Conservation (phyloP, 2,888 invertebrate species). For the Dioctria linearis region DNA sequence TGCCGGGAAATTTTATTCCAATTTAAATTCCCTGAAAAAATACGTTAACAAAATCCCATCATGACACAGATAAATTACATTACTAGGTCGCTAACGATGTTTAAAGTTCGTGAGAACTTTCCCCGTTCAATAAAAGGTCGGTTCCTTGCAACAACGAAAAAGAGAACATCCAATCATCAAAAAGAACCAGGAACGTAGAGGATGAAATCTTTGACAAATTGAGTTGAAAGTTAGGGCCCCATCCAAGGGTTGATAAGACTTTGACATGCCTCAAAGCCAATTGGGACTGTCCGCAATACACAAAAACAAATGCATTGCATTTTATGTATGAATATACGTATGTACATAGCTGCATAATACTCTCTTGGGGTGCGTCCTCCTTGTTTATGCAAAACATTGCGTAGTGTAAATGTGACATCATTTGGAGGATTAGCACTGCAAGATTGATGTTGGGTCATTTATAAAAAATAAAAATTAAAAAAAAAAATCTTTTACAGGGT, state of each 20-base stretch:
- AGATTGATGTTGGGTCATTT: slow-evolving; percentile 56
- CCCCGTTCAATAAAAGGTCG: not conserved
- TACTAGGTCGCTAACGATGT: slow-evolving; percentile 35
- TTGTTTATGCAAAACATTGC: slow-evolving; percentile 52
- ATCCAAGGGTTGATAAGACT: slow-evolving; percentile 37
- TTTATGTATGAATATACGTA: too few species aligned
- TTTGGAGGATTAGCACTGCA: slow-evolving; percentile 55
- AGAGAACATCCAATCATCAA: not conserved
- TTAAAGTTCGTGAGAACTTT: slow-evolving; percentile 43
- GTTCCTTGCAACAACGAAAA: not conserved
- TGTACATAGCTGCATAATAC: too few species aligned
- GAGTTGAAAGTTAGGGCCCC: slow-evolving; percentile 4
- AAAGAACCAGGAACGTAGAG: not conserved
- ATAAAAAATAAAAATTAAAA: slow-evolving; percentile 1
- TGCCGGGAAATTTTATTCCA: too few species aligned
- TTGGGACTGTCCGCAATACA: not conserved
- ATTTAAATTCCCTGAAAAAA: too few species aligned
- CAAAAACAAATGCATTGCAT: slow-evolving; percentile 22
- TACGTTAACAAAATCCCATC: not conserved
- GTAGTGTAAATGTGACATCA: slow-evolving; percentile 56
- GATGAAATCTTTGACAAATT: slow-evolving; percentile 41
- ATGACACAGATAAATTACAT: slow-evolving; percentile 42
- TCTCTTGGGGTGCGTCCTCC: not conserved
- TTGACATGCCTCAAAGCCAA: slow-evolving; percentile 25
- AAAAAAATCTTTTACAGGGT: not conserved